Evolutionary conservation across 2,888 invertebrate genomes (phyloP), one percentile per base, ranked within the genome.

Genomic region (Crossocerus cetratus): DNA sequence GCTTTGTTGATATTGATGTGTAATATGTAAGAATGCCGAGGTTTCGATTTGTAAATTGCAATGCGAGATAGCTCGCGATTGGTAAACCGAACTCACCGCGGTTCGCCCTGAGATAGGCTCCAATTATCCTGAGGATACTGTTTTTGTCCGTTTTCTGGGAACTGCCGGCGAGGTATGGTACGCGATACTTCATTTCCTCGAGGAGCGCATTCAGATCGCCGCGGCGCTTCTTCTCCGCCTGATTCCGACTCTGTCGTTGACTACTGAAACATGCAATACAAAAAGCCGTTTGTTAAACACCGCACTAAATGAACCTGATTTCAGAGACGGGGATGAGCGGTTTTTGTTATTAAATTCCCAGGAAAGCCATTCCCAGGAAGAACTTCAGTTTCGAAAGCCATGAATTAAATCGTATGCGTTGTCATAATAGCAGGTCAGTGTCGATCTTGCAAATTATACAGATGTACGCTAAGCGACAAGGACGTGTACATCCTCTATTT

Each of bases 61-160:
- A 23, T 13, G 16, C 1, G 21, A 2, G 23, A 23, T 2, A 22
- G 18, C 14, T 18, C 16, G n/a, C 13, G 55, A 1, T 55, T 23
- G 1, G n/a, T 5, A 55, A 70, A 11, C 11, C 23, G 0, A n/a
- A 87, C 91, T 89, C 84, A 93, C 93, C 91, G 90, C 96, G 95
- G 88, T 96, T 93, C 76, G 96, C 93, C 68, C 97, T 93, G 53
- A 98, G 93, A 89, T 95, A 96, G 83, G 96, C 96, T 61, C 97
- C 97, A 1, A 97, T 95, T 71, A 97, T 93, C 82, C 98, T 93
- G 64, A 98, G 92, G 59, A 98, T 95, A 80, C 96, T 96, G 22
- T 97, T 97, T 91, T 98, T 98, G 91, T 98, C 98, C 87, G 97
- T 94, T 86, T 96, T 94, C 81, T 96, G 94, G 61, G 95, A 94